A percentile compares a stretch with the other conserved stretches of the same genome.
Conservation (phyloP, 2,888 invertebrate species). For the Torymus aiolomorphi region DNA sequence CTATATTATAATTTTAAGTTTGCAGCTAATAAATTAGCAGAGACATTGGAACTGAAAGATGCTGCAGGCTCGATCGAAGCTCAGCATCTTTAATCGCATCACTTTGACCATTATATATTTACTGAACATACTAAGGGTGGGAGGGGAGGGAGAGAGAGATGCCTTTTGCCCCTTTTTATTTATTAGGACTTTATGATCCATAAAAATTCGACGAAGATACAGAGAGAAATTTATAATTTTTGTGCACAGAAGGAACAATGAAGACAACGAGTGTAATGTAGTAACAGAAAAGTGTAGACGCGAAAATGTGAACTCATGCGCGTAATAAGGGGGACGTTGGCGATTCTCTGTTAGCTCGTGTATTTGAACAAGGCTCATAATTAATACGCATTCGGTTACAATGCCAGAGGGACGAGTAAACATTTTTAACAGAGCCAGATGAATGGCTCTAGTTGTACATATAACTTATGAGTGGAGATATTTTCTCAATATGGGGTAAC, state of each 20-base stretch:
- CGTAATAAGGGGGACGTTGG: conserved; percentile 68
- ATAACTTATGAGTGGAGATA: background rate
- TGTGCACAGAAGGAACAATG: background rate
- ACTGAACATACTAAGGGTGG: too few relatives aligned
- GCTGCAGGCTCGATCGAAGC: too few relatives aligned
- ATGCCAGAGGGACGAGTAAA: conserved; percentile 20
- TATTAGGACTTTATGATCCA: conserved; percentile 2
- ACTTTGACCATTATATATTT: too few relatives aligned
- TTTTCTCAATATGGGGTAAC: background rate
- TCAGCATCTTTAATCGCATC: too few relatives aligned
- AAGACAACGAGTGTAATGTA: background rate
- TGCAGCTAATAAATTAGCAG: too few relatives aligned
- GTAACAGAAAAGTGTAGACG: conserved; percentile 56
- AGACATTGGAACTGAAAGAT: too few relatives aligned
- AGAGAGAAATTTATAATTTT: background rate
- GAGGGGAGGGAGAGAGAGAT: background rate
- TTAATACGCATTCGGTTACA: conserved; percentile 72
- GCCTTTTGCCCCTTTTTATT: background rate
- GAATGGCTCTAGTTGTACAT: too few relatives aligned
- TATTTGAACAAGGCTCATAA: conserved; percentile 75
- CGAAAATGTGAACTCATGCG: conserved; percentile 31
- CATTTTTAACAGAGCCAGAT: conserved; percentile 41
- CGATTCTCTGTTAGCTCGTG: conserved; percentile 63
- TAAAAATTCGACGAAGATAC: background rate
- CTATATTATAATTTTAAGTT: too few relatives aligned